Evolutionary conservation across 64 coral and sea anemone species (phyloP).

Genomic region (Catalaphyllia jardinei): DNA sequence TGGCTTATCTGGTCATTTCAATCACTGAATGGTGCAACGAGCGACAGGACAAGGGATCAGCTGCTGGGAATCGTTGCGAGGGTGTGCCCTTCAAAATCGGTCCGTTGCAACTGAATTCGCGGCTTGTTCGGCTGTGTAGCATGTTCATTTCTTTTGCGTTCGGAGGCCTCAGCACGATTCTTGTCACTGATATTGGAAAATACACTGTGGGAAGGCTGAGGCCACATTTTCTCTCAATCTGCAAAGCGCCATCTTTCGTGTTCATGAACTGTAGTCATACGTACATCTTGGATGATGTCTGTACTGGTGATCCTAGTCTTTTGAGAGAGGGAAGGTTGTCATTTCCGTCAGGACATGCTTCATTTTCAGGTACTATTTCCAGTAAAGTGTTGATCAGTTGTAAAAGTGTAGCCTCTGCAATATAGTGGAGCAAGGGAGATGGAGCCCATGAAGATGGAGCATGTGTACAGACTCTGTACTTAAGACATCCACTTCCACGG

Average conservation of each 20-base stretch:
- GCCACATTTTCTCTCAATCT: conserved; percentile 89
- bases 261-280: conserved; percentile 76
- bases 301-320: conserved; percentile 71
- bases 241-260: conserved; percentile 59
- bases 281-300: conserved; percentile 67
- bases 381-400: background rate
- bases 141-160: conserved; percentile 56
- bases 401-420: too few relatives aligned
- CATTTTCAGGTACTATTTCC: conserved; percentile 75
- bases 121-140: background rate
- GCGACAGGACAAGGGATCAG: conserved; percentile 2
- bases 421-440: too few relatives aligned
- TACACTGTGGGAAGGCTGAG: conserved; percentile 77
- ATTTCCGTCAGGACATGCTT: conserved; percentile 92
- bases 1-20: conserved; percentile 49
- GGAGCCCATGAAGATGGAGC: too few relatives aligned
- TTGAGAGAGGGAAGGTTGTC: conserved; percentile 92
- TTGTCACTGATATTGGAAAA: conserved; percentile 86
- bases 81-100: background rate
- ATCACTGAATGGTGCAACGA: conserved; percentile 47
- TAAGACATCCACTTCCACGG: too few relatives aligned
- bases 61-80: background rate
- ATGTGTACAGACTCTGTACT: too few relatives aligned
- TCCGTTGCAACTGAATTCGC: background rate
- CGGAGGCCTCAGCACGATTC: conserved; percentile 67